Conservation (phyloP, 2,888 invertebrate species). For the Amiota communis region DNA sequence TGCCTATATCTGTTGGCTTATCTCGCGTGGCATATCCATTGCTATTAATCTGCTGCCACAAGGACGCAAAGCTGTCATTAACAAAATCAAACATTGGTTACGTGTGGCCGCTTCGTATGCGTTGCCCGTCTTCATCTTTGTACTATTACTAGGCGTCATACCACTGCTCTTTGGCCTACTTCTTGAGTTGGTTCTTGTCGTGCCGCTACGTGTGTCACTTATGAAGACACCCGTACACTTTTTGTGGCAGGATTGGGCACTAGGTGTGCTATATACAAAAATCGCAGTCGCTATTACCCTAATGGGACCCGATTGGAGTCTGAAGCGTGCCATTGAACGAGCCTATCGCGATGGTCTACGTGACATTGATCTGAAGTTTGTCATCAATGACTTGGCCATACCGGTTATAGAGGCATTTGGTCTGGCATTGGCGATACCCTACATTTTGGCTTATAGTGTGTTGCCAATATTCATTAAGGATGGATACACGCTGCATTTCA, state of each 20-base stretch:
- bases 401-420: constrained; percentile 93
- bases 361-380: constrained; percentile 91
- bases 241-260: constrained; percentile 97
- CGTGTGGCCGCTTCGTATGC: constrained; percentile 84
- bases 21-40: constrained; percentile 86
- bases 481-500: constrained; percentile 81
- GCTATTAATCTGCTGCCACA: constrained; percentile 91
- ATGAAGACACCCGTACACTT: constrained; percentile 92
- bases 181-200: constrained; percentile 91
- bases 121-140: constrained; percentile 79
- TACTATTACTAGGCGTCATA: constrained; percentile 89
- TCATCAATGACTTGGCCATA: constrained; percentile 88
- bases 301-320: constrained; percentile 98
- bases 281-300: constrained; percentile 96
- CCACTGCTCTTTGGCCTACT: constrained; percentile 93
- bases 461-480: constrained; percentile 80
- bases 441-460: constrained; percentile 86
- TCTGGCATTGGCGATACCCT: constrained; percentile 92
- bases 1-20: constrained; percentile 95
- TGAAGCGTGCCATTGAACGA: constrained; percentile 92
- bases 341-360: constrained; percentile 94
- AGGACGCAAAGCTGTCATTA: constrained; percentile 85
- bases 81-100: constrained; percentile 82
- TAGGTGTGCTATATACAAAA: constrained; percentile 97
- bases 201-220: constrained; percentile 92